Percentiles rank a stretch among this genome's conserved stretches.
Conservation (phyloP, 1,140 invertebrate genomes). For the Drosophila pectinifera region DNA sequence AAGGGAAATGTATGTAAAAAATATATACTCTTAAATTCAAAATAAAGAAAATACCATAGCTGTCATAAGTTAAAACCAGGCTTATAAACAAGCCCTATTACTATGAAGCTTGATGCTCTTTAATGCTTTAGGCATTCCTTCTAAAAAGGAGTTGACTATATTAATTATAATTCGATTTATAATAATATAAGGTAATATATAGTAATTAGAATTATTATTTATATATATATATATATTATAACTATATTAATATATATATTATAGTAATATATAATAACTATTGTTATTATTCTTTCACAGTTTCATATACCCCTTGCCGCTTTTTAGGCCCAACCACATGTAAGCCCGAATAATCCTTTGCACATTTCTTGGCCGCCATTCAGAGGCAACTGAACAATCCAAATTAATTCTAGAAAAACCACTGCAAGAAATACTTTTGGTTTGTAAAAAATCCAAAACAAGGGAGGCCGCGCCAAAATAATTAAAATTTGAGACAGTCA, state of each 20-base stretch:
- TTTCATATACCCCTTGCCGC: constrained; percentile 1
- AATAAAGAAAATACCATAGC: neutral
- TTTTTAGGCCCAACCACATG: neutral
- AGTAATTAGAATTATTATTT: neutral
- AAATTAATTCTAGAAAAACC: constrained; percentile 18
- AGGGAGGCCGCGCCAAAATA: too few relatives aligned
- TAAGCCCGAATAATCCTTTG: neutral
- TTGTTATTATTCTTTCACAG: neutral
- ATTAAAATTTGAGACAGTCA: neutral
- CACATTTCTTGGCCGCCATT: constrained; percentile 36
- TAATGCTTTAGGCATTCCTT: neutral
- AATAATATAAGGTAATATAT: neutral
- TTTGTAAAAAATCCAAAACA: too few relatives aligned
- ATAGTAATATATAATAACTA: neutral
- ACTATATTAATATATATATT: neutral
- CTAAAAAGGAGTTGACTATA: neutral
- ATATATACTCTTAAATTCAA: neutral
- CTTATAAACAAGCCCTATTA: neutral
- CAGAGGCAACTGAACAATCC: constrained; percentile 49
- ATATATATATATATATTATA: too few relatives aligned
- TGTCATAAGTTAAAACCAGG: too few relatives aligned
- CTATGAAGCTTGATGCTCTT: fast-evolving
- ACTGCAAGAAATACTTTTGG: neutral
- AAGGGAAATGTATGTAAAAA: too few relatives aligned
- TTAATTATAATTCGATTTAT: neutral